Base-by-base conservation (phyloP, 2,888 invertebrate genomes). In the Tipula confusa region DNA sequence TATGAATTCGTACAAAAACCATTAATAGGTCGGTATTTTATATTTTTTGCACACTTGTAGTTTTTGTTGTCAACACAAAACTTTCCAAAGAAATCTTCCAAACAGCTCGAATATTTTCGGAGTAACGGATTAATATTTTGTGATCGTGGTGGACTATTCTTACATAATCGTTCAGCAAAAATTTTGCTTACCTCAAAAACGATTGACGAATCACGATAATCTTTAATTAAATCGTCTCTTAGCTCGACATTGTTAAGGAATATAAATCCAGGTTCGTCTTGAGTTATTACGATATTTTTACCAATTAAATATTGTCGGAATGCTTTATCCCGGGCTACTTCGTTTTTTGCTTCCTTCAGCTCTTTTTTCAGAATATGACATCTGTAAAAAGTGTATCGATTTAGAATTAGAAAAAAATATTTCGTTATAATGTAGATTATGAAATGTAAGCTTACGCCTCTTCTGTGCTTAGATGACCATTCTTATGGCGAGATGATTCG, bases 1-100 rank as follows among this genome's bases (percentile, higher is more conserved):
- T 84, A 89, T 38, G 94, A 89, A 89, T 98, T 98, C 88, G 98
- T 98, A 88, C 98, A 98, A 1, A 95, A 93, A 0, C 98, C 98
- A 88, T 98, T 97, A 84, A 94, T 92, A 0, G 94, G 92, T 82
- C 96, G 91, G 88, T 94, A 95, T 64, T 24, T 64, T 64, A 24
- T 18, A 64, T 64, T 64, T 64, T 18, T 18, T 2, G 18, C 9
- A 9, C 64, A 64, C 9, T 64, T 18, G 64, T 64, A 64, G 24
- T 43, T n/a, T 15, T 43, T 15, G 15, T 24, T 64, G 64, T 64
- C 24, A 1, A 64, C 24, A 64, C 64, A 64, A 18, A 64, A 64
- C 1, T 64, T 64, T 6, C 7, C 64, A 7, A 64, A 24, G 24
- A 9, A 64, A 1, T 64, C 9, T 24, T 64, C 9, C 24, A 64